A percentile compares a stretch with the other conserved stretches of the same genome.
Conservation (phyloP, 2,113 vertebrate genomes). For the Oncorhynchus clarkii region DNA sequence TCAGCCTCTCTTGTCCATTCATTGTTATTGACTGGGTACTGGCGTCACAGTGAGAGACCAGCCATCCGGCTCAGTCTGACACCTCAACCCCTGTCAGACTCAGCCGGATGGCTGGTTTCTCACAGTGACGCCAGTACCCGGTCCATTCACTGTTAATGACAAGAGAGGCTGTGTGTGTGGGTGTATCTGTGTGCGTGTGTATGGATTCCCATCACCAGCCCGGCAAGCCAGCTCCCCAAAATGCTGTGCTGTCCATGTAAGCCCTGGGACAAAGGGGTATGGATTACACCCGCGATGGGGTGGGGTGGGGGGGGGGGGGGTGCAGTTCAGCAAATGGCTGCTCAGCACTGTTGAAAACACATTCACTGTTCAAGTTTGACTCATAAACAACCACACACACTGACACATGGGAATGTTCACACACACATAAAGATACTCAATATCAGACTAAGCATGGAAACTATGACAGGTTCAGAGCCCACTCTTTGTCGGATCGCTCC, state of each 20-base stretch:
- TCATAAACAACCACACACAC: conserved; percentile 29
- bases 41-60: conserved; percentile 66
- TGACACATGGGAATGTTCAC: background rate
- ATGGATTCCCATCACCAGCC: conserved; percentile 70
- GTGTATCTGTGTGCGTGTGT: background rate
- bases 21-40: conserved; percentile 61
- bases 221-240: conserved; percentile 46
- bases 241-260: conserved; percentile 69
- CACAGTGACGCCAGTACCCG: too few species aligned
- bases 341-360: conserved; percentile 65
- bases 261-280: conserved; percentile 70
- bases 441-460: conserved; percentile 40
- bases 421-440: background rate
- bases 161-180: background rate
- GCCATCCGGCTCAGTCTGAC: conserved; percentile 27
- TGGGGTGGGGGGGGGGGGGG: conserved; percentile 36
- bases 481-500: too few species aligned
- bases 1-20: conserved; percentile 74
- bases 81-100: background rate
- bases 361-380: conserved; percentile 51
- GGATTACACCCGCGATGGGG: conserved; percentile 73
- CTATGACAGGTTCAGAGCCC: conserved; percentile 61
- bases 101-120: conserved; percentile 78
- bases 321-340: conserved; percentile 52
- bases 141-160: too few species aligned